Conservation (phyloP, 1,140 invertebrate species). For the Olivierus martensii region DNA sequence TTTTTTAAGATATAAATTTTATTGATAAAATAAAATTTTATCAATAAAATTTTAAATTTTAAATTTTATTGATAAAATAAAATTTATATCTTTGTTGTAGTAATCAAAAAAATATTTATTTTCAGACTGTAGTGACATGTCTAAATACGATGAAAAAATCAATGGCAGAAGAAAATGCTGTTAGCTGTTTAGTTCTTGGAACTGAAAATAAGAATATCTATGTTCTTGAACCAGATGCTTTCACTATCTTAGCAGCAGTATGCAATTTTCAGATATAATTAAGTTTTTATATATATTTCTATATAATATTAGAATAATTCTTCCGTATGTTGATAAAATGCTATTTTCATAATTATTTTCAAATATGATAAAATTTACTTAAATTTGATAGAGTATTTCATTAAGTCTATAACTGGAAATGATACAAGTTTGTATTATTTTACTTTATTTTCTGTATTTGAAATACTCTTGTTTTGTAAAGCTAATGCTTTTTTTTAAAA, state of each 20-base stretch:
- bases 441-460: no score
- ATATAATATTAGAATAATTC: no score
- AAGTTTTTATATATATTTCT: neutral
- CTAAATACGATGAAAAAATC: slow-evolving; percentile 58
- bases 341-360: no score
- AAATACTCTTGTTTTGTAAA: no score
- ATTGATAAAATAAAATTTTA: neutral
- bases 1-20: neutral
- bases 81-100: neutral
- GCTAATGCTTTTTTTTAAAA: no score
- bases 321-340: no score
- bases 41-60: no score
- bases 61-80: neutral
- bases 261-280: slow-evolving; percentile 15
- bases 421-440: no score
- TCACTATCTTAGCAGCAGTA: slow-evolving; percentile 47
- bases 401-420: no score
- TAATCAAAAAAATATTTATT: neutral
- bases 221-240: slow-evolving; percentile 74
- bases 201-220: slow-evolving; percentile 72
- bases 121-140: slow-evolving; percentile 56
- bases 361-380: no score
- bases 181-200: slow-evolving; percentile 70
- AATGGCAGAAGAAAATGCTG: slow-evolving; percentile 52
- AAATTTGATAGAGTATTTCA: no score